A percentile compares a stretch with the other conserved stretches of the same genome.
These are phyloP conservation scores for Elaeidobius kamerunicus DNA, from an alignment of 2,888 invertebrate species.

Conservation along the genomic window DNA sequence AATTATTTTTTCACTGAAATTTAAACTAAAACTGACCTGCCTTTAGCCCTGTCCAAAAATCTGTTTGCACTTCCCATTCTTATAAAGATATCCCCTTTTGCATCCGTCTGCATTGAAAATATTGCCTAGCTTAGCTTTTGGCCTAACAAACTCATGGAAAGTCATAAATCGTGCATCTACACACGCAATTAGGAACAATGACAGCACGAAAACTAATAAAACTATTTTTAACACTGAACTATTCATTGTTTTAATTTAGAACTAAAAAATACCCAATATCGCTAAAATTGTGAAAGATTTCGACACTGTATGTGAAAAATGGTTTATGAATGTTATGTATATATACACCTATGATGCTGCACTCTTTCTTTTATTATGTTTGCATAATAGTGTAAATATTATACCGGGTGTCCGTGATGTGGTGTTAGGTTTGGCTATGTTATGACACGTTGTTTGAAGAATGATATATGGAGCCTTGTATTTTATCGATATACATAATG, in stretches of 20 bases:
- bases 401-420: no score
- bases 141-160: not conserved
- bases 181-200: not conserved
- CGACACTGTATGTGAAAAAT: conserved; percentile 2
- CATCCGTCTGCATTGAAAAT: not conserved
- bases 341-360: conserved; percentile 12
- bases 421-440: no score
- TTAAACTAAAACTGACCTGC: conserved; percentile 1
- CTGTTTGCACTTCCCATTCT: not conserved
- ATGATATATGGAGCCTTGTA: no score
- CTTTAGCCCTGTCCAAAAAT: not conserved
- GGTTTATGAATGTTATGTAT: conserved; percentile 11
- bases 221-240: not conserved
- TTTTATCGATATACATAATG: no score
- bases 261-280: not conserved
- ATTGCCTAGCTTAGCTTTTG: not conserved
- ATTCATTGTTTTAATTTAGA: not conserved
- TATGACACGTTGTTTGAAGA: no score
- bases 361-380: conserved; percentile 18
- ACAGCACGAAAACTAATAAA: not conserved
- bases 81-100: not conserved
- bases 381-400: conserved; percentile 15
- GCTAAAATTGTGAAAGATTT: not conserved
- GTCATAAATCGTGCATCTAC: not conserved
- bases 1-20: no score